Base-by-base conservation (phyloP, 1,140 invertebrate species). In the Heliconius himera region DNA sequence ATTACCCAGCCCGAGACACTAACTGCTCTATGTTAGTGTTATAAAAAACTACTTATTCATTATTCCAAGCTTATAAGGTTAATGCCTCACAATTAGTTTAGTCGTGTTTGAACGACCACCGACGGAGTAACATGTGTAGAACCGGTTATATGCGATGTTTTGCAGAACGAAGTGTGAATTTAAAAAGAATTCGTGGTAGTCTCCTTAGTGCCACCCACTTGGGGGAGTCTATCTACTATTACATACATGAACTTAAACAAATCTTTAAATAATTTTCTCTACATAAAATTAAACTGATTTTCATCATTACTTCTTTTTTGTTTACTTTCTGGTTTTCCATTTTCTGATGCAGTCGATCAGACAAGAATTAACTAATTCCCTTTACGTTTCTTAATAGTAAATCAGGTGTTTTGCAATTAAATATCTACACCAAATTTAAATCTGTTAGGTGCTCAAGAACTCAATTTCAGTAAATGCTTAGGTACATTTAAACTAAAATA, bases 1-100 rank as follows among this genome's bases (percentile, higher is more conserved):
- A 72, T 75, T 36, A 79, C 70, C 46, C 75, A 79, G 51, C 41
- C 46, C 74, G 71, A 78, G 49, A 73, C 51, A 38, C 20, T 77
- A 72, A 77, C 26, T 51, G 11, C 29, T 72, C 56, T 41, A 60
- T 72, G 38, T 56, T 46, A 41, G 76, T 73, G 71, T 78, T 73
- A 78, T 38, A 78, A 78, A 78, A 78, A 73, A 78, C 70, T 73
- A 78, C 76, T 56, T 77, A 78, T 72, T 73, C 70, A 73, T 73
- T 78, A 73, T 78, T 71, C 76, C 76, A 54, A 77, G 80, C 78
- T 89, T 87, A 89, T 89, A 84, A 87, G 83, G 84, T 87, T 89
- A 90, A 91, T 87, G 86, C 82, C 83, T 83, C 78, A 80, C 86
- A 88, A 91, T 91, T 91, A 90, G 90, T 90, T 88, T 60, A 75